These are phyloP conservation scores for Drosophila sp. DNA, from an alignment of 1,140 invertebrate species.

Conservation along the genomic window DNA sequence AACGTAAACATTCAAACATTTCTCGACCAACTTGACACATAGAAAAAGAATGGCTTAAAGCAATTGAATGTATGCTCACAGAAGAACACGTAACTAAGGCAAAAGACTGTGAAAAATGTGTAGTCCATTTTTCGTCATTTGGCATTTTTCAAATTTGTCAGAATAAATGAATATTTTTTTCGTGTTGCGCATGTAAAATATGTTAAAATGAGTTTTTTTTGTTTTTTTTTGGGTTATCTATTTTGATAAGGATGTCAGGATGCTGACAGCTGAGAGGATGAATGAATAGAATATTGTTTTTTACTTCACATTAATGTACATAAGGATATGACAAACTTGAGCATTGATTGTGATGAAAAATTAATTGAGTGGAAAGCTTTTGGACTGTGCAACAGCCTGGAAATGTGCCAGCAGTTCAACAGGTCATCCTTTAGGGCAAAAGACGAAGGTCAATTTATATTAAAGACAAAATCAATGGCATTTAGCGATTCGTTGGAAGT, in stretches of 20 bases:
- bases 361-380: slow-evolving; percentile 72
- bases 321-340: slow-evolving; percentile 34
- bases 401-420: slow-evolving; percentile 34
- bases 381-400: slow-evolving; percentile 28
- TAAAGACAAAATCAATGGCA: slow-evolving; percentile 10
- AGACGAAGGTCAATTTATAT: slow-evolving; percentile 4
- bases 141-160: slow-evolving; percentile 7
- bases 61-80: neutral
- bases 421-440: slow-evolving; percentile 18
- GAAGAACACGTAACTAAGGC: neutral
- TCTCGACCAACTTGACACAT: neutral
- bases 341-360: slow-evolving; percentile 68
- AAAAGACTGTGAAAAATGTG: neutral
- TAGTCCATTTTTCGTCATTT: neutral
- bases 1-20: too few species aligned
- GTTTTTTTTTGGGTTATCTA: slow-evolving; percentile 13
- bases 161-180: neutral
- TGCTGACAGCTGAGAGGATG: slow-evolving; percentile 5
- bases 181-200: neutral
- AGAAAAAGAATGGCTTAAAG: neutral
- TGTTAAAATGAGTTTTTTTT: slow-evolving; percentile 8
- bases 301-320: slow-evolving; percentile 15
- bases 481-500: slow-evolving; percentile 20
- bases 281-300: slow-evolving; percentile 55
- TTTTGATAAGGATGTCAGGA: slow-evolving; percentile 19